phyloP scores from a whole-genome alignment of 2,113 vertebrate species.

The Morone chrysops region DNA sequence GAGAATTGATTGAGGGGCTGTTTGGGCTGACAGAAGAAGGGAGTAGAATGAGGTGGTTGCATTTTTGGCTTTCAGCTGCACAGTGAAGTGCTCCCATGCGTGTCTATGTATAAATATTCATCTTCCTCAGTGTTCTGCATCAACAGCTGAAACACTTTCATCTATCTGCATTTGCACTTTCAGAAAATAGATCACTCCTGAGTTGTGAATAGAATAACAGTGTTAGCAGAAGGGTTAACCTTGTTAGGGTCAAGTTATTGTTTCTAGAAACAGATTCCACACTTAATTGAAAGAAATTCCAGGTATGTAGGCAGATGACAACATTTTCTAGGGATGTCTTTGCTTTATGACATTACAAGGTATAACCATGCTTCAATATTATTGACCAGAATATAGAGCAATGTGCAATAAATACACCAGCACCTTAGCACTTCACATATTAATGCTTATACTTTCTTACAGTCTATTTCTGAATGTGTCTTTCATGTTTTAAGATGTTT shows the following conservation, averaged over 20 bases:
- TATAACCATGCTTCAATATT: not conserved
- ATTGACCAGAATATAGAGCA: not conserved
- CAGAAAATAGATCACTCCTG: conserved; percentile 61
- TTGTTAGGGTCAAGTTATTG: conserved; percentile 15
- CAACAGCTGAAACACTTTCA: conserved; percentile 74
- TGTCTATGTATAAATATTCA: conserved; percentile 79
- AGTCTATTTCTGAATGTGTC: no score
- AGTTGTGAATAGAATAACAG: conserved; percentile 17
- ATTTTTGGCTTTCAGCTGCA: conserved; percentile 63
- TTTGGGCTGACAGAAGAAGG: conserved; percentile 61
- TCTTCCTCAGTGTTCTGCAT: conserved; percentile 67
- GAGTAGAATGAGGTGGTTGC: conserved; percentile 51
- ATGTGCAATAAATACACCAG: no score
- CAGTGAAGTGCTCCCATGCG: conserved; percentile 70
- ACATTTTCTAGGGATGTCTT: not conserved
- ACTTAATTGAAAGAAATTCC: not conserved
- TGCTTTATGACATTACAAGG: not conserved
- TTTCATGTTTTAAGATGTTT: no score
- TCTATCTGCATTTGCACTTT: conserved; percentile 66
- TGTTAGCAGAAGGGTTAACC: conserved; percentile 28
- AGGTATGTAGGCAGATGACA: conserved; percentile 7
- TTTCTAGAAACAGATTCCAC: not conserved
- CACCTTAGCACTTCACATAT: no score
- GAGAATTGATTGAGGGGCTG: conserved; percentile 48
- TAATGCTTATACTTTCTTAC: no score